Percentiles rank a stretch among this genome's conserved stretches.
Conservation (phyloP, 1,140 invertebrate species). For the Drosophila oshimai region DNA sequence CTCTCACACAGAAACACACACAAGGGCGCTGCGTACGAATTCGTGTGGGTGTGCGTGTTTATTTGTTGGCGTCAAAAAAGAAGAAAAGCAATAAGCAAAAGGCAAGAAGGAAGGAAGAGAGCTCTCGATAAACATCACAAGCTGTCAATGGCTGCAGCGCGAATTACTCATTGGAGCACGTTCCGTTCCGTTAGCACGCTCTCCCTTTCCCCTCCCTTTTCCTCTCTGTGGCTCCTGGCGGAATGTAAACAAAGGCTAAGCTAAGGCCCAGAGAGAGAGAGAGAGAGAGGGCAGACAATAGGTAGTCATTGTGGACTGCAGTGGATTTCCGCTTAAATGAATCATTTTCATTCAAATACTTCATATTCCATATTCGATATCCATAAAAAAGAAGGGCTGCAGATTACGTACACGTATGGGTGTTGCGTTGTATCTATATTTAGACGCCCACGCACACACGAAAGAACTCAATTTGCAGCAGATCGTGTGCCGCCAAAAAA, state of each 20-base stretch:
- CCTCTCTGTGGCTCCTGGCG: slow-evolving; percentile 6
- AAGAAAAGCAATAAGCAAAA: neutral
- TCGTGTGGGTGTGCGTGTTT: slow-evolving; percentile 22
- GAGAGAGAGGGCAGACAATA: slow-evolving; percentile 4
- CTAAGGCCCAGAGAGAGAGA: too few relatives aligned
- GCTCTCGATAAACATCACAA: neutral
- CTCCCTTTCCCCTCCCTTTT: neutral
- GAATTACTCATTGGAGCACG: slow-evolving; percentile 18
- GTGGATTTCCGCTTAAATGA: slow-evolving; percentile 14
- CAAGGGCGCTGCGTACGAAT: neutral
- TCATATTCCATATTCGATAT: slow-evolving; percentile 7
- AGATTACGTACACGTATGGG: neutral
- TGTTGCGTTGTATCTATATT: slow-evolving; percentile 10
- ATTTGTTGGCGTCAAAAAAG: slow-evolving; percentile 31
- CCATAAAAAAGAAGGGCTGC: slow-evolving; percentile 13
- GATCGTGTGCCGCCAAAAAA: slow-evolving; percentile 7
- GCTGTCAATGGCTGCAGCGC: slow-evolving; percentile 20
- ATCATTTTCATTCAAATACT: slow-evolving; percentile 19
- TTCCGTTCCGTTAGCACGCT: slow-evolving; percentile 29
- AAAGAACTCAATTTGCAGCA: slow-evolving; percentile 9
- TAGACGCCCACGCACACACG: slow-evolving; percentile 24
- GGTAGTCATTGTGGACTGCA: slow-evolving; percentile 22
- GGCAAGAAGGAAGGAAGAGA: slow-evolving; percentile 1
- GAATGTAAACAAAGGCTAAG: slow-evolving; percentile 42
- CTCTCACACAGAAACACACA: slow-evolving; percentile 16